Conservation (phyloP, 2,888 invertebrate genomes). For the Himalopsyche japonica region DNA sequence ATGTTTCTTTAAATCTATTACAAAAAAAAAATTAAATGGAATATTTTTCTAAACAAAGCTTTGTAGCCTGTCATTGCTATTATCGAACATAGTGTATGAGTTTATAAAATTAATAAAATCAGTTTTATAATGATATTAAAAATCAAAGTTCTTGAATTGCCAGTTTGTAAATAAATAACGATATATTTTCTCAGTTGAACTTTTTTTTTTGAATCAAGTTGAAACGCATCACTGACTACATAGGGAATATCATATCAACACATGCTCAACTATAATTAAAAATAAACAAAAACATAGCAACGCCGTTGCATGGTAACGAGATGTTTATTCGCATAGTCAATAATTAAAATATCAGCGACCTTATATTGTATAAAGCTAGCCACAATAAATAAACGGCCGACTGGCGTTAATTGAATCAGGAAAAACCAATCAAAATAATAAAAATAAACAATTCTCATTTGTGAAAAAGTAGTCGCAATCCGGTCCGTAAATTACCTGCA, state of each 20-base stretch:
- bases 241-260: neutral
- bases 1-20: too few species aligned
- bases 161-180: too few species aligned
- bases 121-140: too few species aligned
- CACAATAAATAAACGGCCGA: neutral
- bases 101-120: too few species aligned
- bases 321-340: neutral
- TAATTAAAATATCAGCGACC: neutral
- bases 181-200: neutral
- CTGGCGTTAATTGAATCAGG: neutral
- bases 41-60: too few species aligned
- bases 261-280: neutral
- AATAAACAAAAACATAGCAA: neutral
- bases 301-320: neutral
- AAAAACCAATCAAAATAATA: neutral
- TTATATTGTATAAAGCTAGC: neutral
- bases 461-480: slow-evolving; percentile 19
- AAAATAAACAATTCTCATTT: neutral
- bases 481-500: slow-evolving; percentile 35
- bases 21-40: too few species aligned
- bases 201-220: neutral
- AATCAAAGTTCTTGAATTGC: too few species aligned
- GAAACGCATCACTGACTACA: neutral
- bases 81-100: too few species aligned
- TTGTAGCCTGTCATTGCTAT: too few species aligned